These are phyloP conservation scores for Drosophila testacea DNA, from an alignment of 2,888 invertebrate species.

Conservation along the genomic window DNA sequence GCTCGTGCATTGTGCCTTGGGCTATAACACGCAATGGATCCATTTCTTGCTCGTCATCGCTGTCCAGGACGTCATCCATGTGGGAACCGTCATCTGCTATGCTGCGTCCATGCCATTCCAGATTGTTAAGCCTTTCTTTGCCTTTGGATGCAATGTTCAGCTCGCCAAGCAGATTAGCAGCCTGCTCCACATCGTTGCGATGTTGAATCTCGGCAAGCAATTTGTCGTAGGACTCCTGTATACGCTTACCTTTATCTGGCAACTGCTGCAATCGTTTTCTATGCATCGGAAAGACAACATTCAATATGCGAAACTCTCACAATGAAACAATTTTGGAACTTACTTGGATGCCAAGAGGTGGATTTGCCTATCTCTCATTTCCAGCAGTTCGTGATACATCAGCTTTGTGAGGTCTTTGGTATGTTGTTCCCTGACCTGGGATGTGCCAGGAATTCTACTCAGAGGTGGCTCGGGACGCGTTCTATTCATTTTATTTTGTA, in stretches of 20 bases:
- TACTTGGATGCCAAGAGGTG: conserved; percentile 83
- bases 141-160: conserved; percentile 82
- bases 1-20: conserved; percentile 80
- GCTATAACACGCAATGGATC: conserved; percentile 83
- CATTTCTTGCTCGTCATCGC: conserved; percentile 83
- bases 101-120: conserved; percentile 82
- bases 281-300: background rate
- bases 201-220: conserved; percentile 78
- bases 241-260: conserved; percentile 84
- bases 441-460: conserved; percentile 75
- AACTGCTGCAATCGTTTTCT: conserved; percentile 75
- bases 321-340: conserved; percentile 30
- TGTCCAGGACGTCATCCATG: conserved; percentile 78
- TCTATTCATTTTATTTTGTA: conserved; percentile 23
- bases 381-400: conserved; percentile 73
- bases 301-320: background rate
- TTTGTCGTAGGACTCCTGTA: conserved; percentile 78
- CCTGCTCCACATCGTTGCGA: conserved; percentile 79
- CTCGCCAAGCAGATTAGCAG: conserved; percentile 80
- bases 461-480: conserved; percentile 48
- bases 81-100: conserved; percentile 41
- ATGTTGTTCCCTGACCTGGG: conserved; percentile 71
- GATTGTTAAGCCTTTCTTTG: conserved; percentile 68
- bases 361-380: conserved; percentile 81
- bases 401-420: conserved; percentile 77